Evolutionary conservation across 2,113 vertebrate genomes (phyloP), one percentile per base, ranked within the genome.

Genomic region (Connochaetes taurinus): DNA sequence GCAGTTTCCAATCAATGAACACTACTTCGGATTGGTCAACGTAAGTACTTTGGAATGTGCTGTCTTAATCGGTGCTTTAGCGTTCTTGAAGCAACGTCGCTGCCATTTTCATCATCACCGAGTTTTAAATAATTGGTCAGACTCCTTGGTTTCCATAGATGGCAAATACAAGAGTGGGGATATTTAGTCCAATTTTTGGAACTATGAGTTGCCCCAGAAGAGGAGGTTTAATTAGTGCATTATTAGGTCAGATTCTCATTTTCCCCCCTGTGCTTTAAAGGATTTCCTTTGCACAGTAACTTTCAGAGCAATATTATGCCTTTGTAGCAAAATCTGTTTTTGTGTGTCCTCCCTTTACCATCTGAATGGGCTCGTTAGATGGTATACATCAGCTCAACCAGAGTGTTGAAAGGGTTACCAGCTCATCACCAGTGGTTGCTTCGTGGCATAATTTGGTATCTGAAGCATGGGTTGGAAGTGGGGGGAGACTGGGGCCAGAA

Each of bases 1-100:
- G 99, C 99, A 99, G 98, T 99, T 99, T 98, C 99, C 99, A 91
- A 99, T 99, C 99, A 99, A 99, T 99, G 99, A 99, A 95, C 99
- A 99, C 99, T 99, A 99, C 99, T 99, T 99, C 60, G 99, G 99
- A 98, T 99, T 99, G 99, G 99, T 99, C 99, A 99, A 99, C 17
- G 99, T 99, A 99, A 99, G 99, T 99, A 94, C 67, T 84, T 87
- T n/a, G 60, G 53, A 55, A 71, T 82, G 45, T 21, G 96, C 67
- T 62, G 8, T 92, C 95, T 94, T 96, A 78, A 50, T 86, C 19
- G 64, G 14, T n/a, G 83, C 33, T 23, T 90, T 71, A 25, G 64
- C 19, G 29, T 62, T 60, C 71, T 45, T 78, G 23, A 94, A 52
- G 31, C 64, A 84, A 17, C n/a, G 55, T 27, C n/a, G 5, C 2